Evolutionary conservation across 2,888 invertebrate genomes (phyloP).

Genomic region (Microplitis manilae): DNA sequence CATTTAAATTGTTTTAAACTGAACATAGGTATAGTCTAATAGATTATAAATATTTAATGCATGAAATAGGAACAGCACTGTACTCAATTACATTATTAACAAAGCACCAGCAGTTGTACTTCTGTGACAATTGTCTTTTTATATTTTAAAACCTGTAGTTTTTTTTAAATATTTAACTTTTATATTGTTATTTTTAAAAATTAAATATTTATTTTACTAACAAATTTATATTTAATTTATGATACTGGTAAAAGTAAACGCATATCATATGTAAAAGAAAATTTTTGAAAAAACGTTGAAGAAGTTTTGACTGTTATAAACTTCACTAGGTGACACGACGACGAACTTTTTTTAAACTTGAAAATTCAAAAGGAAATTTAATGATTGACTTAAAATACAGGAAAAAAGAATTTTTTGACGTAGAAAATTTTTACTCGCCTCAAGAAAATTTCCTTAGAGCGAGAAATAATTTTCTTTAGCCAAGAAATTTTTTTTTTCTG

Average conservation of each 20-base stretch:
- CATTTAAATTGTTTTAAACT: neutral
- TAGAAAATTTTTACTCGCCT: too few relatives aligned
- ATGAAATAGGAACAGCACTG: neutral
- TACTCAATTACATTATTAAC: neutral
- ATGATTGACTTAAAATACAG: too few relatives aligned
- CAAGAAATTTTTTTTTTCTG: too few relatives aligned
- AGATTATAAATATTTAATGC: neutral
- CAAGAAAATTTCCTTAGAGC: too few relatives aligned
- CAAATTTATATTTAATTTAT: neutral
- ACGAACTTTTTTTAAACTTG: too few relatives aligned
- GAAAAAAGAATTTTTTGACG: too few relatives aligned
- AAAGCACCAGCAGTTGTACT: neutral
- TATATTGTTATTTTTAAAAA: neutral
- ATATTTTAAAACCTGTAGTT: neutral
- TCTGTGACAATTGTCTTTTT: neutral
- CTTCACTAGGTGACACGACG: too few relatives aligned
- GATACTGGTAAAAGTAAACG: conserved; percentile 21
- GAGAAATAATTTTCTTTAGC: too few relatives aligned
- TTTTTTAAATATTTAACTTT: neutral
- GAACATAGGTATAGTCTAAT: neutral
- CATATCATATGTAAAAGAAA: neutral
- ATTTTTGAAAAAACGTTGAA: neutral
- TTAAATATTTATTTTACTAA: neutral
- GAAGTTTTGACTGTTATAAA: too few relatives aligned
- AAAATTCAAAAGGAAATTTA: too few relatives aligned